Evolutionary conservation across 2,888 invertebrate species (phyloP).

Genomic region (Drosophila mettleri): DNA sequence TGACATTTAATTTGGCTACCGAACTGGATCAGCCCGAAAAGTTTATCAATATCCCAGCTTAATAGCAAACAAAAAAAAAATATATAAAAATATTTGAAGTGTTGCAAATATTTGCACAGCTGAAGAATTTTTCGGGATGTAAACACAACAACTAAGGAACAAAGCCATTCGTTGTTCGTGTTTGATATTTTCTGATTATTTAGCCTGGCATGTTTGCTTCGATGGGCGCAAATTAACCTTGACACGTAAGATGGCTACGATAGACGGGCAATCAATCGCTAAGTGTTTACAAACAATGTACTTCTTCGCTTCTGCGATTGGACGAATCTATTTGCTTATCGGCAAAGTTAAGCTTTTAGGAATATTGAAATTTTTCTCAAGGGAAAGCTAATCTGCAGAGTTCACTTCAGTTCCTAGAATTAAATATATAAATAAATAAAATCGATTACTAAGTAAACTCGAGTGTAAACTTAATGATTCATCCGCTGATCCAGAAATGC

Average conservation of each 20-base stretch:
- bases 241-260: conserved; percentile 58
- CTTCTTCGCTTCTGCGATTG: neutral
- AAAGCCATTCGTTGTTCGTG: conserved; percentile 33
- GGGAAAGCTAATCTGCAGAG: neutral
- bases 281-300: conserved; percentile 47
- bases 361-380: neutral
- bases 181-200: conserved; percentile 44
- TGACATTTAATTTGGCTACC: conserved; percentile 67
- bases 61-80: conserved; percentile 6
- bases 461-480: neutral
- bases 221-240: conserved; percentile 67
- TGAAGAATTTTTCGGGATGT: conserved; percentile 6
- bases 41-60: neutral
- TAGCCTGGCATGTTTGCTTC: conserved; percentile 40
- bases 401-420: neutral
- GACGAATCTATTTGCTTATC: too few relatives aligned
- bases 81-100: too few relatives aligned
- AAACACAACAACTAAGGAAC: conserved; percentile 29
- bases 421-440: neutral
- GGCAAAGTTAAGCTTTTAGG: neutral
- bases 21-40: conserved; percentile 40
- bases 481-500: conserved; percentile 24
- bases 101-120: conserved; percentile 27
- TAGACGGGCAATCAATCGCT: conserved; percentile 28
- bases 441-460: neutral